A percentile compares a stretch with the other conserved stretches of the same genome.
Conservation (phyloP, 2,797 vertebrate genomes). For the Fratercula arctica region DNA sequence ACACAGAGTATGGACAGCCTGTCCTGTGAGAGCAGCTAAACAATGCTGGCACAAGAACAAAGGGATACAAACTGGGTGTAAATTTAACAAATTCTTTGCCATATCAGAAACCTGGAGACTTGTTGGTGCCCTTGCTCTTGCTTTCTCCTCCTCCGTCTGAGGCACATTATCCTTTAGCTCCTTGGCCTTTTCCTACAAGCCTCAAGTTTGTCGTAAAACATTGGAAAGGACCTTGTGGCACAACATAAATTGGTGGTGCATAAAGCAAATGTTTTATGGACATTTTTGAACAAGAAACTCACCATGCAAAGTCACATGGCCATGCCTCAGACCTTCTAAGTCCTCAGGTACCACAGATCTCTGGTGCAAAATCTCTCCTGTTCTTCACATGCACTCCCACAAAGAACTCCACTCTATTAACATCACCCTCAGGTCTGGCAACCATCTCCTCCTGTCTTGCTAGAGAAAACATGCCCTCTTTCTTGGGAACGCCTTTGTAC, state of each 20-base stretch:
- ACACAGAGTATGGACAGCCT: not conserved
- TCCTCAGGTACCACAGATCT: not conserved
- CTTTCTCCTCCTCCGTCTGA: not conserved
- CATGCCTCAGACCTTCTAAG: not conserved
- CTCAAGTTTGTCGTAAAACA: not conserved
- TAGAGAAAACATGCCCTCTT: not conserved
- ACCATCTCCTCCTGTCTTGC: not conserved
- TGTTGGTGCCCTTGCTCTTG: not conserved
- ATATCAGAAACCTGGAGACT: not conserved
- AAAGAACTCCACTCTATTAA: not conserved
- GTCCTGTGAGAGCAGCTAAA: not conserved
- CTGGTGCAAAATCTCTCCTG: not conserved
- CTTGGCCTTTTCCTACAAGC: not conserved
- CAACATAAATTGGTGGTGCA: not conserved
- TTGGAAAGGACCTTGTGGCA: not conserved
- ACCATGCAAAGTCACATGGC: not conserved
- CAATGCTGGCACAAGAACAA: constrained; percentile 28
- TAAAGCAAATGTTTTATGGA: not conserved
- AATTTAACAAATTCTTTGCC: not conserved
- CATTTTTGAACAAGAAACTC: not conserved
- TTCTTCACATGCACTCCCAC: not conserved
- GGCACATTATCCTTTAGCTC: not conserved
- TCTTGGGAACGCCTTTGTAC: not conserved
- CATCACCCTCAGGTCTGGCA: not conserved
- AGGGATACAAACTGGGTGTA: not conserved